These are phyloP conservation scores for Ochropleura leucogaster DNA, from an alignment of 2,888 invertebrate species.

Conservation along the genomic window DNA sequence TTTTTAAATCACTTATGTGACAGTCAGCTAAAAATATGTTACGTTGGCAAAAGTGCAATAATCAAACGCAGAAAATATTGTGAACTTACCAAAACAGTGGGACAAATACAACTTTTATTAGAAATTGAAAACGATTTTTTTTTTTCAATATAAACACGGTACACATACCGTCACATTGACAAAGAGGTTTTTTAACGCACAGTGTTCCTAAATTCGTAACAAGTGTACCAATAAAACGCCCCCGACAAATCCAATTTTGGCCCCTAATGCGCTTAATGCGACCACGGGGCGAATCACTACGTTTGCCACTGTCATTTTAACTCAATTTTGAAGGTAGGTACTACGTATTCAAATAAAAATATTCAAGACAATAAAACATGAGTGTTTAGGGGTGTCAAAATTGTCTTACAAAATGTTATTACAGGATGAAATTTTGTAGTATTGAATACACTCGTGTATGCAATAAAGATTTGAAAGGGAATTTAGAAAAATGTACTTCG, in stretches of 20 bases:
- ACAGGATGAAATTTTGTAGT: conserved; percentile 79
- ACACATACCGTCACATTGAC: conserved; percentile 69
- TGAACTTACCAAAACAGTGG: neutral
- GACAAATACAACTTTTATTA: conserved; percentile 26
- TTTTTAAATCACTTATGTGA: neutral
- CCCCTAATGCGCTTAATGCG: conserved; percentile 89
- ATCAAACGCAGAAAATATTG: neutral
- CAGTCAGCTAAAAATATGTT: neutral
- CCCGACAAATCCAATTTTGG: conserved; percentile 89
- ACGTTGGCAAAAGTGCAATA: neutral
- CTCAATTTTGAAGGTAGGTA: conserved; percentile 87
- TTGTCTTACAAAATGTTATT: conserved; percentile 80
- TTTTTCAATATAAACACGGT: conserved; percentile 59
- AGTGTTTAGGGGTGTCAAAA: conserved; percentile 85
- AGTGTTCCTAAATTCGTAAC: conserved; percentile 85
- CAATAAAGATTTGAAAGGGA: conserved; percentile 82
- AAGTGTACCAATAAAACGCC: conserved; percentile 90
- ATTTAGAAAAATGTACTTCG: conserved; percentile 73
- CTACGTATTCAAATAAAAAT: conserved; percentile 84
- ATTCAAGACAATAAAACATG: conserved; percentile 86
- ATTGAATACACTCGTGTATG: conserved; percentile 83
- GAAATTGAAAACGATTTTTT: conserved; percentile 44
- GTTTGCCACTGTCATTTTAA: conserved; percentile 90
- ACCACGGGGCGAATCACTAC: conserved; percentile 90
- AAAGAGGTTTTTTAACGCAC: conserved; percentile 81